Percentiles rank a stretch among this genome's conserved stretches.
These are phyloP conservation scores for Eucidaris tribuloides DNA, from an alignment of 35 echinoderm and acorn worm species.

Conservation along the genomic window DNA sequence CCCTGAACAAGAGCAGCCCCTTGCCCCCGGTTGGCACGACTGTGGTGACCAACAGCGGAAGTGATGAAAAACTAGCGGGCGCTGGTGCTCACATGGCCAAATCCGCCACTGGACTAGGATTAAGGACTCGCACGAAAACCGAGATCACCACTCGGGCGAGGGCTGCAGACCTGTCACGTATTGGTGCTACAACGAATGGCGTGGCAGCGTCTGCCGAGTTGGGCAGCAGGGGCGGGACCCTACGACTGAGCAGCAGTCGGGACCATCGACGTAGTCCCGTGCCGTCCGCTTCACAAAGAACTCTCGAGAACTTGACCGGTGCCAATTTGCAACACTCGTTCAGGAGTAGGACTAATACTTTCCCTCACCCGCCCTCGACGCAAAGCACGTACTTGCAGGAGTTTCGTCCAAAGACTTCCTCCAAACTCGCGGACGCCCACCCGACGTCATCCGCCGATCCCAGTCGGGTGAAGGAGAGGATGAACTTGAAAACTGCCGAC, in stretches of 20 bases:
- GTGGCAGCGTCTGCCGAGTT: background rate
- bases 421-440: constrained; percentile 7
- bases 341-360: constrained; percentile 39
- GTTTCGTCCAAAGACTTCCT: constrained; percentile 55
- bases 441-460: background rate
- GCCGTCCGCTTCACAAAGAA: constrained; percentile 46
- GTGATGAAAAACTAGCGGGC: background rate
- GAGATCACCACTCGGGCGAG: constrained; percentile 8
- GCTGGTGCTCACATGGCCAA: background rate
- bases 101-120: background rate
- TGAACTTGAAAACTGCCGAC: constrained; percentile 59
- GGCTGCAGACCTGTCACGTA: constrained; percentile 8
- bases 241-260: constrained; percentile 23
- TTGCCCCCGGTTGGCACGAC: constrained; percentile 65
- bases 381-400: constrained; percentile 40
- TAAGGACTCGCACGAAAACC: constrained; percentile 8
- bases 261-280: constrained; percentile 60
- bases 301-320: constrained; percentile 66
- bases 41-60: background rate
- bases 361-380: constrained; percentile 23
- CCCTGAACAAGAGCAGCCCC: constrained; percentile 66
- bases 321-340: constrained; percentile 50
- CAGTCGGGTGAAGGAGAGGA: background rate
- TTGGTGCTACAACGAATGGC: background rate
- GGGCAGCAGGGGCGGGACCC: constrained; percentile 5